These are phyloP conservation scores for Jacana jacana DNA, from an alignment of 2,113 vertebrate genomes.

Conservation along the genomic window DNA sequence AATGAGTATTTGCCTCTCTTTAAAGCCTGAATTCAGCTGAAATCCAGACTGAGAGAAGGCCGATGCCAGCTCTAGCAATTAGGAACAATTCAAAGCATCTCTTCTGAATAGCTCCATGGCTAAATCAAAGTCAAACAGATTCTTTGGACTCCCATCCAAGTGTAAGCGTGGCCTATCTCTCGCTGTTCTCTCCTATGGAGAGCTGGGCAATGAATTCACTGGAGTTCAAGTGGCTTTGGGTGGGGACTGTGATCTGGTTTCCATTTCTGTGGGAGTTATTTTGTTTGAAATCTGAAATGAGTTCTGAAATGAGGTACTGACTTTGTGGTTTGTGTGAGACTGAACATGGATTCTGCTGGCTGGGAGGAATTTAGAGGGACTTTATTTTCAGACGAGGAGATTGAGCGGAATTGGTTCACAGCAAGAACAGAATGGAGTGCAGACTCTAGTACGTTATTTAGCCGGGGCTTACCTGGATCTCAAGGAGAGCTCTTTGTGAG, in stretches of 20 bases:
- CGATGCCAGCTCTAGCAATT: conserved; percentile 26
- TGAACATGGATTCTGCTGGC: not conserved
- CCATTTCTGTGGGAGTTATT: not conserved
- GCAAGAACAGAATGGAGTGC: not conserved
- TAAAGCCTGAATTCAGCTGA: conserved; percentile 23
- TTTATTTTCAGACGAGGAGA: not conserved
- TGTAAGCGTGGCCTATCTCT: not conserved
- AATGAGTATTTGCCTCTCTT: not conserved
- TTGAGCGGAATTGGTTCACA: not conserved
- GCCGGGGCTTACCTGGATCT: not conserved
- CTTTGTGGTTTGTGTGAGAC: not conserved
- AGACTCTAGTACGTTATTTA: not conserved
- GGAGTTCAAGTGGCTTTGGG: not conserved
- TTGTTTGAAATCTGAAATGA: conserved; percentile 22
- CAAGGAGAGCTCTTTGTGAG: not conserved
- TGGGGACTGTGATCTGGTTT: conserved; percentile 4
- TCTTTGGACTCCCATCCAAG: not conserved
- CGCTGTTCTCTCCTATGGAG: not conserved
- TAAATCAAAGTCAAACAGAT: conserved; percentile 28
- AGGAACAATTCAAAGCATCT: conserved; percentile 27
- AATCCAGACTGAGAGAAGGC: not conserved
- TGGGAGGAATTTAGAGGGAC: not conserved
- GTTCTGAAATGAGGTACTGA: not conserved
- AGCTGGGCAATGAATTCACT: not conserved
- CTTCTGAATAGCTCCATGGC: not conserved